Evolutionary conservation across 2,797 vertebrate genomes (phyloP).

Genomic region (Onychomys leucogaster): DNA sequence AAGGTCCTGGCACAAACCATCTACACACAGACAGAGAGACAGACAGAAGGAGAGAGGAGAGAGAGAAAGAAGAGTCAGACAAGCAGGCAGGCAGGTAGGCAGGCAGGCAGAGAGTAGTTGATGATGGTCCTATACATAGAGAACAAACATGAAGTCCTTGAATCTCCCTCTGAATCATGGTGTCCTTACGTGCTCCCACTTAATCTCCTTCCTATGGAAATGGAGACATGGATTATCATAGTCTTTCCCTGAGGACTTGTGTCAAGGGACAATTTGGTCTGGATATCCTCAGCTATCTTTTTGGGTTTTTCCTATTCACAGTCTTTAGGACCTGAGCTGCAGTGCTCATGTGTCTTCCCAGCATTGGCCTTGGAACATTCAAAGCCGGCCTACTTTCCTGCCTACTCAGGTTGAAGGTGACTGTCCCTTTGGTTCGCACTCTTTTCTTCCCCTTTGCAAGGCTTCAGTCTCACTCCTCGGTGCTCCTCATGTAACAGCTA

Average conservation of each 20-base stretch:
- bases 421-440: not conserved
- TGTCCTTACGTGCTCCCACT: accelerated
- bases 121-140: not conserved
- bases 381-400: not conserved
- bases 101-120: not conserved
- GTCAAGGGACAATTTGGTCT: not conserved
- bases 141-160: not conserved
- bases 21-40: not conserved
- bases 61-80: accelerated
- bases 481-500: not conserved
- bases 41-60: accelerated
- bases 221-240: not conserved
- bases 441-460: not conserved
- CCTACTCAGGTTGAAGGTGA: not conserved
- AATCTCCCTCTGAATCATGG: not conserved
- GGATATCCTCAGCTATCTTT: not conserved
- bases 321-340: conserved; percentile 6
- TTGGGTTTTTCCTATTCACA: not conserved
- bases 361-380: not conserved
- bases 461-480: not conserved
- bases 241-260: not conserved
- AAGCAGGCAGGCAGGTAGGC: not conserved
- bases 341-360: conserved; percentile 25
- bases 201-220: not conserved
- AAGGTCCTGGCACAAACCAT: not conserved